Evolutionary conservation across 2,113 vertebrate genomes (phyloP), one percentile per base, ranked within the genome.

Genomic region (Mormyrus iriodes): DNA sequence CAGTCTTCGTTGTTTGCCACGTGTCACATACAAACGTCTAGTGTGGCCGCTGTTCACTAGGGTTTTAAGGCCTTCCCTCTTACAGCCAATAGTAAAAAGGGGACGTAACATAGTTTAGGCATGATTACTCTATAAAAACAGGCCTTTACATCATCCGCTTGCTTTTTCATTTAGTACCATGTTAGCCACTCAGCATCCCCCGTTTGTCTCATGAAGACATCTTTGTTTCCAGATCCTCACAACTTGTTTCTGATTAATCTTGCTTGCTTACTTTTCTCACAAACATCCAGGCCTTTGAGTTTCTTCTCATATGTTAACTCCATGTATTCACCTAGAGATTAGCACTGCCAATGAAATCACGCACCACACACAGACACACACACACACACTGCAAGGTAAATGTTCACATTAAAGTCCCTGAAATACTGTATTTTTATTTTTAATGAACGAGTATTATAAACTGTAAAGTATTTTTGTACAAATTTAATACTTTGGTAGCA

Each of bases 401-500:
- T 94, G 95, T 95, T 95, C 96, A 96, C 97, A 94, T 94, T 94
- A 92, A 92, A 95, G 94, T 96, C 96, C 97, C 96, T 96, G 95
- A 96, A 97, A 97, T 97, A 98, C 94, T 96, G 96, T 99, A 99
- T 99, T 98, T 99, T 99, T 99, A 97, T 98, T 99, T 99, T 96
- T 96, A 97, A 97, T 96, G 97, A 97, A 98, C 96, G 97, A 97
- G 98, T 97, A 99, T 98, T 97, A 93, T 93, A 96, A 98, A 97
- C 97, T 98, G 97, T 98, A 99, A 99, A 99, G 98, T 99, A 99
- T 99, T 99, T 99, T 99, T 99, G 98, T 99, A 99, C 98, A 98
- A 99, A 99, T 99, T 99, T 99, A 99, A 98, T 99, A 99, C 98
- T 99, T 99, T 99, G 99, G 98, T 99, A 99, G 98, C 98, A 99